Base-by-base conservation (phyloP, 2,888 invertebrate species). In the Pinctada fucata region DNA sequence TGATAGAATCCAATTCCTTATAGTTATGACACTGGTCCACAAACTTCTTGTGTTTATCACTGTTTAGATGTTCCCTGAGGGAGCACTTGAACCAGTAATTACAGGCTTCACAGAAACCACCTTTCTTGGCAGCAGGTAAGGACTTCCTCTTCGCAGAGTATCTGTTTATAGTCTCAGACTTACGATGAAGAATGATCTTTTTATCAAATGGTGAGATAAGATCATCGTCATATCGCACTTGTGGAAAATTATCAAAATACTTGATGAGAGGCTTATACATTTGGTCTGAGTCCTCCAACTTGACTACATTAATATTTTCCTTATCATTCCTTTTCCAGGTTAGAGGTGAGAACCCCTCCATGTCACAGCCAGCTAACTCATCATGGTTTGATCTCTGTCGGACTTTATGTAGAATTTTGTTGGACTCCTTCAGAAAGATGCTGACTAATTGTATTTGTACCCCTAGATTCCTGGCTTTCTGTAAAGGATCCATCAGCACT, bases 41-140 rank as follows among this genome's bases (percentile, higher is more conserved):
- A 80, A 86, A 86, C 74, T 81, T 79, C 75, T 77, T 72, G 78
- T 86, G 86, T 70, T 82, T 85, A 64, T 77, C 79, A 78, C 85
- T 85, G 51, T 82, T 82, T 5, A 86, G 74, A 69, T 86, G 86
- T 75, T 86, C 85, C 63, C 82, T 76, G 31, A 86, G 73, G 47
- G 84, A 79, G 74, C 85, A 83, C 75, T 81, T 85, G 65, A 82
- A 86, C 86, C 86, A 86, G 64, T 85, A 82, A 76, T 86, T 83
- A 81, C 86, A 86, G 6, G 84, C 83, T 65, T 86, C 86, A 83
- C 86, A 86, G 68, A 82, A 86, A 1, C 85, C 86, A 31, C 84
- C 84, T 68, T 79, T 83, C 6, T 76, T 70, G 3, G 4, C 10
- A 1, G 74, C 70, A 3, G 75, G 74, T 8, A 76, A 75, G 70